Base-by-base conservation (phyloP, 1,140 invertebrate species). In the Drosophila teissieri region DNA sequence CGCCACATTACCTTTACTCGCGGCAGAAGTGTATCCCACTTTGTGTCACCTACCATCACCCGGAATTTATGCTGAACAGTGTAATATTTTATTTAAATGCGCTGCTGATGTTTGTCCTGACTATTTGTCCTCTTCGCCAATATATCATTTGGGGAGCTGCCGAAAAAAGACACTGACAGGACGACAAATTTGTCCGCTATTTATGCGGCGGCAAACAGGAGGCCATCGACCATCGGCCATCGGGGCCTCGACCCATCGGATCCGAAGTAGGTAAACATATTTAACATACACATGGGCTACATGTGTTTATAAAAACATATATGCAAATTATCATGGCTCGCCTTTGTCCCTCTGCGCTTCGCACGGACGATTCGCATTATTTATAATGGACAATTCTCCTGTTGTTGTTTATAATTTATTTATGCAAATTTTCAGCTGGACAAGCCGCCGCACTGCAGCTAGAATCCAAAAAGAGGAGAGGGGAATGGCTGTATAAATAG, bases 351-450 rank as follows among this genome's bases (percentile, higher is more conserved):
- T 62, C 49, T 44, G 42, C 52, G 31, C 40, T 52, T 64, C 52
- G 34, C 53, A 60, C 19, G 49, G 49, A 65, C 63, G 67, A 53
- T 64, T 58, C 63, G 76, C 49, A 57, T 62, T 65, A 80, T 80
- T 88, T 73, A 83, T 73, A 89, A 83, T 80, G 52, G 76, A 73
- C 80, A 70, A 67, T 67, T 80, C 62, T 70, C 76, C 56, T 89
- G 67, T 80, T 89, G 75, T 78, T 78, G 84, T 88, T 84, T 89
- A 89, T 88, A 89, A 74, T 89, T 84, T 82, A 89, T 88, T 89
- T 89, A 89, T 89, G 84, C 76, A 73, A 78, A 83, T 89, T 70
- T 69, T 31, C 51, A 56, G 42, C 52, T 34, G 57, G 36, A 62
- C 57, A 63, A 73, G 72, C 69, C 61, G 45, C 56, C 60, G 58